Evolutionary conservation across 2,888 invertebrate genomes (phyloP), one percentile per base, ranked within the genome.

Genomic region (Bombylius discolor): DNA sequence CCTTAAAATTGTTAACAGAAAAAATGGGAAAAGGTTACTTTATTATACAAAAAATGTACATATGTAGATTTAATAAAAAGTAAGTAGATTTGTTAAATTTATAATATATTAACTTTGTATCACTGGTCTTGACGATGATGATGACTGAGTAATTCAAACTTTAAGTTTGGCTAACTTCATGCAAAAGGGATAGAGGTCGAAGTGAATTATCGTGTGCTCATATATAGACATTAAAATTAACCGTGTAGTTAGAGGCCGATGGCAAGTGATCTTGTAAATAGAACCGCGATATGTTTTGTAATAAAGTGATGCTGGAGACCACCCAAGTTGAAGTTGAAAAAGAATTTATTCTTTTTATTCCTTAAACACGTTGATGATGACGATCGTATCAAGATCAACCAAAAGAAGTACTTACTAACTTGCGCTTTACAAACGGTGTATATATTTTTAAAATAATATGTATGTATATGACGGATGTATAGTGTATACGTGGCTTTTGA

Each of bases 151-250:
- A 23, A 23, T 23, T 23, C 23, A 23, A 23, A 23, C 23, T 23
- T 23, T 23, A 23, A 23, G 23, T 23, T 23, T 23, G 3, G 23
- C 23, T 23, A 23, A 23, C 23, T 23, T 23, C 23, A 23, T 42
- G 39, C 39, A 42, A 42, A 42, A 42, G 23, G 42, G 3, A 32
- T 32, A 31, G 52, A 31, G 23, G 44, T 32, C 34, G 47, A 34
- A 49, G 55, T 59, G 58, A 59, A 54, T 59, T 56, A 59, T 59
- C 56, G 54, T 58, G 58, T 56, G 58, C 58, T 56, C 55, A 56
- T 60, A 60, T 60, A 58, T 60, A 60, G 60, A 60, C 60, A 60
- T 60, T 60, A 60, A 60, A 60, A 60, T 58, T 60, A 58, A 56
- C 58, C 58, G 56, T 56, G 60, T 58, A 57, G 59, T 57, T 59